Evolutionary conservation across 2,888 invertebrate genomes (phyloP).

Genomic region (Dichetophora obliterata): DNA sequence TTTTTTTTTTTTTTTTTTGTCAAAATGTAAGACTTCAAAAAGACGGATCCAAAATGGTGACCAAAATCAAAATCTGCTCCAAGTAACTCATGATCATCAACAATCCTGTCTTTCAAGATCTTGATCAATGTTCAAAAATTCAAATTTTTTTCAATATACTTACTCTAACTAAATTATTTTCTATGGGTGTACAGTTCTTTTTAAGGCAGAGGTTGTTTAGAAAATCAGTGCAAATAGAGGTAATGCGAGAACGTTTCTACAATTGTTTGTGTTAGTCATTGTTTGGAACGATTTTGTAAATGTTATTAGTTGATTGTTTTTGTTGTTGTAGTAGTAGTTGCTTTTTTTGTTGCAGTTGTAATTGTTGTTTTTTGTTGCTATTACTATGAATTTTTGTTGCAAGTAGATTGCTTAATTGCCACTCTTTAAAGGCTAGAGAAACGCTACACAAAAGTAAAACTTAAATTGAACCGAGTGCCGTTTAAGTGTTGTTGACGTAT

Average conservation of each 20-base stretch:
- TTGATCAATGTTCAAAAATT: too few species aligned
- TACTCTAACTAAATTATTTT: too few species aligned
- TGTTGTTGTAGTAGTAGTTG: background rate
- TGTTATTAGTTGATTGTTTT: conserved; percentile 4
- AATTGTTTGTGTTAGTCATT: conserved; percentile 9
- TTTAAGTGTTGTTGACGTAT: background rate
- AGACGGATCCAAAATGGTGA: too few species aligned
- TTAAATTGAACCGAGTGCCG: background rate
- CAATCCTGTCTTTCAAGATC: too few species aligned
- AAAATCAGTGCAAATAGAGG: conserved; percentile 21
- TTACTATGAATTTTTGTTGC: background rate
- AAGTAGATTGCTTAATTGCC: background rate
- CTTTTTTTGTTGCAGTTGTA: background rate
- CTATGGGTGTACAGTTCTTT: too few species aligned
- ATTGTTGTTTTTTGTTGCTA: background rate
- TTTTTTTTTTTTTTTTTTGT: too few species aligned
- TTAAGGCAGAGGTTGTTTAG: conserved; percentile 18
- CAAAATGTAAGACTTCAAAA: too few species aligned
- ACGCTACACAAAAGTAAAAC: background rate
- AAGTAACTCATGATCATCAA: too few species aligned
- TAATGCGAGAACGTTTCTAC: background rate
- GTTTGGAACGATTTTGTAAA: conserved; percentile 6
- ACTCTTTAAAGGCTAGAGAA: background rate
- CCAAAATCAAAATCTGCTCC: too few species aligned
- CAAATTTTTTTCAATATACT: too few species aligned